Evolutionary conservation across 1,140 invertebrate species (phyloP).

Genomic region (Drosophila ironensis): DNA sequence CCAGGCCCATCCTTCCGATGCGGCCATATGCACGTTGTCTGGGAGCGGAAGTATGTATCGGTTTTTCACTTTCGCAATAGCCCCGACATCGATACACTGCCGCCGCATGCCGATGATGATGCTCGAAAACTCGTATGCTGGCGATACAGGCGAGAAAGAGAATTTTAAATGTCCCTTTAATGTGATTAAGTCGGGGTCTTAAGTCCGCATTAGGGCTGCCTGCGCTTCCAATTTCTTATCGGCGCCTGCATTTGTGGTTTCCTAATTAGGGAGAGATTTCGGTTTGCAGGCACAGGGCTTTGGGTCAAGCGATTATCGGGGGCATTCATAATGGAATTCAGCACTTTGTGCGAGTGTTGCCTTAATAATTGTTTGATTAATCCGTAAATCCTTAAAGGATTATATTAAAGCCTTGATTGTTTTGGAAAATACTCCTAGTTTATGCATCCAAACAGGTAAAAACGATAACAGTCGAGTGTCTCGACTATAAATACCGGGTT

Average conservation of each 20-base stretch:
- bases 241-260: conserved; percentile 34
- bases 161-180: conserved; percentile 69
- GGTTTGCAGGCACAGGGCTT: not conserved
- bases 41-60: conserved; percentile 43
- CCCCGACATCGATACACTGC: conserved; percentile 17
- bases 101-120: conserved; percentile 3
- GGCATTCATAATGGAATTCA: conserved; percentile 30
- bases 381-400: too few relatives aligned
- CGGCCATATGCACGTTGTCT: conserved; percentile 1
- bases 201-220: conserved; percentile 12
- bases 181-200: conserved; percentile 60
- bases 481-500: too few relatives aligned
- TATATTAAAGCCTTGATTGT: not conserved
- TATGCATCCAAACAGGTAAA: too few relatives aligned
- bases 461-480: too few relatives aligned
- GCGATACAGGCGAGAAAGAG: conserved; percentile 33
- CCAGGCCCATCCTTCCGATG: not conserved
- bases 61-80: conserved; percentile 64
- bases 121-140: not conserved
- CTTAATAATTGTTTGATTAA: too few relatives aligned
- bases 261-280: conserved; percentile 16
- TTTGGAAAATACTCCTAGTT: too few relatives aligned
- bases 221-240: conserved; percentile 42
- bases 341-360: conserved; percentile 23
- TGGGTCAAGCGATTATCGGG: conserved; percentile 19